Conservation (phyloP, 2,888 invertebrate species). For the Sphaeridia pumilis region DNA sequence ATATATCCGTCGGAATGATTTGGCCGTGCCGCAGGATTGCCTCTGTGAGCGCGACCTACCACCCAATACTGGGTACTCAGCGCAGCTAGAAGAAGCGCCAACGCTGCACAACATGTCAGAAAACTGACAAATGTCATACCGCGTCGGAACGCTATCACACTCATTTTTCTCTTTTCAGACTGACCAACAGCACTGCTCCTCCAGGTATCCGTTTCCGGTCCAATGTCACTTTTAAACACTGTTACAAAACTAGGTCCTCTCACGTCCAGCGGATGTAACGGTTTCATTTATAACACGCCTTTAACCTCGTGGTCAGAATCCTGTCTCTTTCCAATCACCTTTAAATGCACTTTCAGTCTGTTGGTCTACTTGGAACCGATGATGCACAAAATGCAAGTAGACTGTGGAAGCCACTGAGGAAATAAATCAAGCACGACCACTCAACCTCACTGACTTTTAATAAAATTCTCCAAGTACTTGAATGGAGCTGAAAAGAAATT, state of each 20-base stretch:
- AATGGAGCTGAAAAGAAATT: too few species aligned
- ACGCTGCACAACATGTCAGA: slow-evolving; percentile 62
- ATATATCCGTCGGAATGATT: slow-evolving; percentile 60
- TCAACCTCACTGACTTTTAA: too few species aligned
- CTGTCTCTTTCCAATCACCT: too few species aligned
- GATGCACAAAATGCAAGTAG: too few species aligned
- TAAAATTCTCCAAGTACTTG: too few species aligned
- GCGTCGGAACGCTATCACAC: slow-evolving; percentile 47
- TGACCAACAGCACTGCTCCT: too few species aligned
- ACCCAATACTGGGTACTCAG: slow-evolving; percentile 75
- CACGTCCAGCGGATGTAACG: neutral
- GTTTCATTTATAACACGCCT: slow-evolving; percentile 4
- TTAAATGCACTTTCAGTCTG: too few species aligned
- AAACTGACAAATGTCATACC: slow-evolving; percentile 72
- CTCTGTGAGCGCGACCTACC: slow-evolving; percentile 57
- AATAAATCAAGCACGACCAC: too few species aligned
- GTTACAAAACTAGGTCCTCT: neutral
- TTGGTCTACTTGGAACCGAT: too few species aligned
- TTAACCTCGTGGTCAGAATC: too few species aligned
- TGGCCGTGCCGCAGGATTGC: slow-evolving; percentile 42
- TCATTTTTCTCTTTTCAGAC: slow-evolving; percentile 26
- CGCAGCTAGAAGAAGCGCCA: slow-evolving; percentile 66
- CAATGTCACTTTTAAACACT: neutral
- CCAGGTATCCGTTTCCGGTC: neutral
- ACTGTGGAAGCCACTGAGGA: too few species aligned